A percentile compares a stretch with the other conserved stretches of the same genome.
Evolutionary conservation across 1,140 invertebrate species (phyloP).

Genomic region (Paraescarpia echinospica): DNA sequence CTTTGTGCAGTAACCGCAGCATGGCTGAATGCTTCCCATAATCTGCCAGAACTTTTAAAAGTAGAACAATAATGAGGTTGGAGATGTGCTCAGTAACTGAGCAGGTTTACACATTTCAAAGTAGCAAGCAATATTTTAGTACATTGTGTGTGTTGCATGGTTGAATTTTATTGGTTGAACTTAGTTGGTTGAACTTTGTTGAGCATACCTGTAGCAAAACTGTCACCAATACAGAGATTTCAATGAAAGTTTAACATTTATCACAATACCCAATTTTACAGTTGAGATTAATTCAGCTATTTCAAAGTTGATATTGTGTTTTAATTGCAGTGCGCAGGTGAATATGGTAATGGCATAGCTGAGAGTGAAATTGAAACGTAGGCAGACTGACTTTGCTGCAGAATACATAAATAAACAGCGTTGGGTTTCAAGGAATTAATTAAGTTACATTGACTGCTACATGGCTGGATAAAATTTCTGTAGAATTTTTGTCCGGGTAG

Average conservation of each 20-base stretch:
- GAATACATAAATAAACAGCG: not conserved
- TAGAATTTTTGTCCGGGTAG: not conserved
- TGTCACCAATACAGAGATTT: not conserved
- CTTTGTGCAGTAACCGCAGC: too few species aligned
- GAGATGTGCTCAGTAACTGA: not conserved
- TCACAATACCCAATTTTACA: not conserved
- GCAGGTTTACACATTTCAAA: not conserved
- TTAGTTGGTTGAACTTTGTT: not conserved
- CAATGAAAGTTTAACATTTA: not conserved
- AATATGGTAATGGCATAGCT: not conserved
- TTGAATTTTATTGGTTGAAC: too few species aligned
- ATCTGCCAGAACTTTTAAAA: too few species aligned
- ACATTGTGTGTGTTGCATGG: too few species aligned
- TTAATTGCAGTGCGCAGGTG: not conserved
- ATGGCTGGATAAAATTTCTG: not conserved
- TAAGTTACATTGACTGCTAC: not conserved
- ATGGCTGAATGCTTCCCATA: too few species aligned
- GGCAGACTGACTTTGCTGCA: not conserved
- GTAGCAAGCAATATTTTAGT: too few species aligned
- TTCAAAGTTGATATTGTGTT: not conserved
- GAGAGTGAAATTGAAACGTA: not conserved
- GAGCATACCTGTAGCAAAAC: not conserved
- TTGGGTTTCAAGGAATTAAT: not conserved
- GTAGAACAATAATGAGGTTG: not conserved
- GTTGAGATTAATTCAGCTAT: not conserved